A percentile compares a stretch with the other conserved stretches of the same genome.
phyloP scores from a whole-genome alignment of 1,140 invertebrate genomes.

The Drosophila repletoides region DNA sequence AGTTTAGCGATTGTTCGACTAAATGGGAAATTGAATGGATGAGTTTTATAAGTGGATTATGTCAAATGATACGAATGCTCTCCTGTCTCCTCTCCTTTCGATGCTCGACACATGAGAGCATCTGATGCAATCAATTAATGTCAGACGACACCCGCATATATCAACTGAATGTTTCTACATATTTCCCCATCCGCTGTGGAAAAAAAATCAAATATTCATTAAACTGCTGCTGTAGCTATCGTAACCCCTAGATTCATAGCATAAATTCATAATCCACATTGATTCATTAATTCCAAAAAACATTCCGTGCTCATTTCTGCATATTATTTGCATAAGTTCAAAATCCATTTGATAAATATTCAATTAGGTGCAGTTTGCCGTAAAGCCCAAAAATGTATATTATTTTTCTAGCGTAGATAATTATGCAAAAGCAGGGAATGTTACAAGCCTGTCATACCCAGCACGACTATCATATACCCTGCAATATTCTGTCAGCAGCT shows the following conservation, averaged over 20 bases:
- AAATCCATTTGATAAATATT: slow-evolving; percentile 74
- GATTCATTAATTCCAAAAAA: slow-evolving; percentile 42
- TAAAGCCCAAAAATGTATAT: slow-evolving; percentile 29
- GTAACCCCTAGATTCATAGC: not conserved
- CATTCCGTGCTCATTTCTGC: slow-evolving; percentile 49
- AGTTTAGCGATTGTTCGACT: slow-evolving; percentile 33
- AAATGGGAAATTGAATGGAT: slow-evolving; percentile 32
- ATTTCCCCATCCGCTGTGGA: not conserved
- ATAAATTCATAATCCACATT: not conserved
- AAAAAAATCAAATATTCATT: slow-evolving; percentile 20
- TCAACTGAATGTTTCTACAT: no score
- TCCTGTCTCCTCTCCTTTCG: not conserved
- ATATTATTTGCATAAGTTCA: slow-evolving; percentile 64
- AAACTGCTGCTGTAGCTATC: not conserved
- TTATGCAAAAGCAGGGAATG: slow-evolving; percentile 36
- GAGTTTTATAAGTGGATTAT: slow-evolving; percentile 28
- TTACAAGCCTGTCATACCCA: slow-evolving; percentile 7
- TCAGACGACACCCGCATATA: slow-evolving; percentile 26
- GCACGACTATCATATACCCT: not conserved
- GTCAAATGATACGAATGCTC: slow-evolving; percentile 17
- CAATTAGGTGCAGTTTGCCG: slow-evolving; percentile 52
- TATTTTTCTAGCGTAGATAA: slow-evolving; percentile 47
- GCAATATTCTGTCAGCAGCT: no score
- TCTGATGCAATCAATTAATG: slow-evolving; percentile 14
- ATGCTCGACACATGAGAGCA: not conserved